Evolutionary conservation across 2,113 vertebrate genomes (phyloP).

Genomic region (Ameiurus melas): DNA sequence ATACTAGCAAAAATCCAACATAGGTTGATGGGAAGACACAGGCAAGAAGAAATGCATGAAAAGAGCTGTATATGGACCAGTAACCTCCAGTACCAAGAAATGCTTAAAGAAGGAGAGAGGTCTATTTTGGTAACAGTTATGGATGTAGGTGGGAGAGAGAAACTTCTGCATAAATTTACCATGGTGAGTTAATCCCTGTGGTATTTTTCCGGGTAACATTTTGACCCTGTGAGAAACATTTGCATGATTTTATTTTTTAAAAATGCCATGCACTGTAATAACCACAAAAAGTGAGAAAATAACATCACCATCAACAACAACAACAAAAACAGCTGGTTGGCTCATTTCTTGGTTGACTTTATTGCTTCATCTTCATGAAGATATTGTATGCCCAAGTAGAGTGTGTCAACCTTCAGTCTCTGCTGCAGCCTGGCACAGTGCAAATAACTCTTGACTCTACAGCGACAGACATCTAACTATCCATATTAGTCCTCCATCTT

Average conservation of each 20-base stretch:
- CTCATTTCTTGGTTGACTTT: neutral
- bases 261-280: neutral
- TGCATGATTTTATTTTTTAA: neutral
- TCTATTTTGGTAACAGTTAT: constrained; percentile 16
- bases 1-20: neutral
- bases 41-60: neutral
- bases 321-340: neutral
- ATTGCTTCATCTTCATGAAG: neutral
- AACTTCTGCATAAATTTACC: neutral
- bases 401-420: neutral
- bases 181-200: constrained; percentile 1
- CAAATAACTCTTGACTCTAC: neutral
- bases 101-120: neutral
- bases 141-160: neutral
- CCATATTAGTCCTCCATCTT: neutral
- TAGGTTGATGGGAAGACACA: too few species aligned
- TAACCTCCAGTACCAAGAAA: neutral
- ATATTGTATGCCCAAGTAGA: neutral
- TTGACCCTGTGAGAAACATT: neutral
- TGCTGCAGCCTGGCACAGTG: neutral
- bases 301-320: neutral
- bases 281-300: neutral
- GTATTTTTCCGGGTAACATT: constrained; percentile 8
- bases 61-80: neutral
- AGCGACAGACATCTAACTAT: neutral